These are phyloP conservation scores for Cataglyphis rosenhaueri DNA, from an alignment of 2,888 invertebrate species.

Conservation along the genomic window DNA sequence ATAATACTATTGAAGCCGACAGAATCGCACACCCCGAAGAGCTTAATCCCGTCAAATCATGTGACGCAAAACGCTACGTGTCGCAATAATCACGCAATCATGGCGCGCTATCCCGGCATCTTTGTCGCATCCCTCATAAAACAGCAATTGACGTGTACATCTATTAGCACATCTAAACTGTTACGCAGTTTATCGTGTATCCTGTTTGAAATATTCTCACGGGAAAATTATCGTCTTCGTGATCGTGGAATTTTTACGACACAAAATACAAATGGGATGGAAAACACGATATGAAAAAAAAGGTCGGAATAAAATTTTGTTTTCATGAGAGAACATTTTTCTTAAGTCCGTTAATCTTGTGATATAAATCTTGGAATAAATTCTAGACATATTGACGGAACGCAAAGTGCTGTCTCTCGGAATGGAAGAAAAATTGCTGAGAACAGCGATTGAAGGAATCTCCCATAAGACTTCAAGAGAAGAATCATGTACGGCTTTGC, in stretches of 20 bases:
- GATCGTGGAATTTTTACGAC: slow-evolving; percentile 1
- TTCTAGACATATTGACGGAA: slow-evolving; percentile 42
- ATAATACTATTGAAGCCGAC: slow-evolving; percentile 23
- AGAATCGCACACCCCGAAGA: slow-evolving; percentile 7
- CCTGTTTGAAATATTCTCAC: background rate
- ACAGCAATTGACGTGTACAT: slow-evolving; percentile 3
- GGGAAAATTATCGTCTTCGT: slow-evolving; percentile 7
- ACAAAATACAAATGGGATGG: background rate
- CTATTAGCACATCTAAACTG: slow-evolving; percentile 22
- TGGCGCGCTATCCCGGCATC: slow-evolving; percentile 1
- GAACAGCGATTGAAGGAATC: slow-evolving; percentile 55
- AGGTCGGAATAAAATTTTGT: background rate
- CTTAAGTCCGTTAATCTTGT: slow-evolving; percentile 59
- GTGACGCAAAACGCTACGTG: background rate
- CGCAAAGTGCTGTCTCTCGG: background rate
- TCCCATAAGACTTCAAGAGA: slow-evolving; percentile 38
- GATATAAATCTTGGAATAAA: slow-evolving; percentile 58
- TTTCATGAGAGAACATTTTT: background rate
- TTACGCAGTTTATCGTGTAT: background rate
- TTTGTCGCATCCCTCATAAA: slow-evolving; percentile 29
- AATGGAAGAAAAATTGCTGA: background rate
- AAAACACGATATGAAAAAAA: background rate
- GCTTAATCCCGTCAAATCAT: background rate
- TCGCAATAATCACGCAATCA: slow-evolving; percentile 3
- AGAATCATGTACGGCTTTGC: slow-evolving; percentile 27